These are phyloP conservation scores for Pedionomus torquatus DNA, from an alignment of 2,113 vertebrate species.

Conservation along the genomic window DNA sequence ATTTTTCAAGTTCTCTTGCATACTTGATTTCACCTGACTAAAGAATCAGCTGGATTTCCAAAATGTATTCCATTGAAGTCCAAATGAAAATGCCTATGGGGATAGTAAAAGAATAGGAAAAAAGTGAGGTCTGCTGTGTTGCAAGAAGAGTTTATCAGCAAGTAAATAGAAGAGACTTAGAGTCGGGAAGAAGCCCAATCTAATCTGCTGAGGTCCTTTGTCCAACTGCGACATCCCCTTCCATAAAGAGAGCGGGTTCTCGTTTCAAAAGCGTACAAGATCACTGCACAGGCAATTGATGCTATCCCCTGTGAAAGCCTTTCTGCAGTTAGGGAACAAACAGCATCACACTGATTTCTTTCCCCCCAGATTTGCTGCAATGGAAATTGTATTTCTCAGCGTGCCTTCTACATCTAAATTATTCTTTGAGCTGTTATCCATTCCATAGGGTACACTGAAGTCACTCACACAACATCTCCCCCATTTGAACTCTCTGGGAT, in stretches of 20 bases:
- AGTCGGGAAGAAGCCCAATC: not conserved
- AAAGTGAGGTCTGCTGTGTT: not conserved
- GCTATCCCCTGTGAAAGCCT: not conserved
- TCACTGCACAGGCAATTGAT: not conserved
- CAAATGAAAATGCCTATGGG: not conserved
- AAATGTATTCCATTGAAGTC: not conserved
- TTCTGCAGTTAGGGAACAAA: conserved; percentile 36
- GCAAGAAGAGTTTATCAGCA: not conserved
- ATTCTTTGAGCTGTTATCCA: not conserved
- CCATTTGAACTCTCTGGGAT: not conserved
- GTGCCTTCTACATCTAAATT: not conserved
- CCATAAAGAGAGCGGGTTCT: not conserved
- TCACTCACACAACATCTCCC: not conserved
- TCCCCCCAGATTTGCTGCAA: not conserved
- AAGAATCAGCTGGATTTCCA: not conserved
- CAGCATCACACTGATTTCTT: not conserved
- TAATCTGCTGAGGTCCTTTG: not conserved
- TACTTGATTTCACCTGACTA: not conserved
- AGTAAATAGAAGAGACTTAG: not conserved
- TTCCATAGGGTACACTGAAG: not conserved
- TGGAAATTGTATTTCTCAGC: conserved; percentile 45
- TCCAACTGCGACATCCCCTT: not conserved
- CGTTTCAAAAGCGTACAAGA: not conserved
- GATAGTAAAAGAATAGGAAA: not conserved
- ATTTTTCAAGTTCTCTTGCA: not conserved